Evolutionary conservation across 2,113 vertebrate species (phyloP).

Genomic region (Ammodytes marinus): DNA sequence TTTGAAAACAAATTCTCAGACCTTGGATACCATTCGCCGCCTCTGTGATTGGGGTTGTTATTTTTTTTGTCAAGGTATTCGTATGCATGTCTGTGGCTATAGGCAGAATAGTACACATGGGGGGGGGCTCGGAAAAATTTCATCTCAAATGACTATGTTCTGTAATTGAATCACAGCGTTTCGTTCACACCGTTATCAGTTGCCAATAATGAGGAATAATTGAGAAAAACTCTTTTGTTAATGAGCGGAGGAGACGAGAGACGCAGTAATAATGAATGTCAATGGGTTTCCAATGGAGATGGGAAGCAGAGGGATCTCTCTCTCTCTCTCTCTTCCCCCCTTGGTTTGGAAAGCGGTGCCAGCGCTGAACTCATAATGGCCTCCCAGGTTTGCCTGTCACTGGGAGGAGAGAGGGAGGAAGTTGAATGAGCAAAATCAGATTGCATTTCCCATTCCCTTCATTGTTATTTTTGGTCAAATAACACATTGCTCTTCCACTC

Average conservation of each 20-base stretch:
- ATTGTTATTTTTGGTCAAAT: slow-evolving; percentile 86
- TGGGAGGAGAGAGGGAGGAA: slow-evolving; percentile 58
- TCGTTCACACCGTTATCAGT: slow-evolving; percentile 50
- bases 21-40: slow-evolving; percentile 20
- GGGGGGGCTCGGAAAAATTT: slow-evolving; percentile 38
- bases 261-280: slow-evolving; percentile 69
- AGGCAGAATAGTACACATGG: slow-evolving; percentile 1
- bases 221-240: slow-evolving; percentile 68
- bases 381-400: slow-evolving; percentile 75
- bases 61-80: slow-evolving; percentile 54
- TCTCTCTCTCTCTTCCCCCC: slow-evolving; percentile 27
- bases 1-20: slow-evolving; percentile 44
- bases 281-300: slow-evolving; percentile 57
- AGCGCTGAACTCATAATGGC: slow-evolving; percentile 72
- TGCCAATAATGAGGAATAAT: slow-evolving; percentile 74
- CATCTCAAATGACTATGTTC: slow-evolving; percentile 57
- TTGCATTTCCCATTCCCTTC: slow-evolving; percentile 79
- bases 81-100: slow-evolving; percentile 36
- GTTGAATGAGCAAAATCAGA: slow-evolving; percentile 81
- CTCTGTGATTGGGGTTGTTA: slow-evolving; percentile 29
- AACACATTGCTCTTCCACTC: slow-evolving; percentile 82
- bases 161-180: slow-evolving; percentile 70
- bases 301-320: slow-evolving; percentile 39
- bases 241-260: slow-evolving; percentile 62
- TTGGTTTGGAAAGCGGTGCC: slow-evolving; percentile 60